Evolutionary conservation across 2,797 vertebrate species (phyloP), one percentile per base, ranked within the genome.

Genomic region (Sorex maritimensis): DNA sequence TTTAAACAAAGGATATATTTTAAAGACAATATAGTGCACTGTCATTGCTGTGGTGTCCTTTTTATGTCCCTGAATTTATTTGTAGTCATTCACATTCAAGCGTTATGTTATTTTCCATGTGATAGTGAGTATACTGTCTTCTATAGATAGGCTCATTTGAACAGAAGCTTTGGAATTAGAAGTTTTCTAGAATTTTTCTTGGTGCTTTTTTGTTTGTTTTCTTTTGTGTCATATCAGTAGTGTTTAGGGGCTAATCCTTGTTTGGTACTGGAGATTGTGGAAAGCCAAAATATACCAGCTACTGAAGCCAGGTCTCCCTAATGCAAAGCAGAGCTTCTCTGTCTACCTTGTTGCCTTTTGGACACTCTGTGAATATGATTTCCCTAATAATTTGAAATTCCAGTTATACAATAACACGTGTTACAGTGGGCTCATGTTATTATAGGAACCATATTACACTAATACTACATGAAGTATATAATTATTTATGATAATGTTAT

Each of bases 321-420:
- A 61, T 19, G 21, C 58, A 61, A 61, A 61, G 15, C 21, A 5
- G 58, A 61, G 19, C 49, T 52, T 52, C 49, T 52, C 58, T 61
- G 6, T 61, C 58, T 19, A 21, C 19, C 19, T 61, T 61, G 19
- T 21, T 90, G 68, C 24, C 81, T 86, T 89, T 68, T 34, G 34
- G 86, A 41, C n/a, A 77, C 77, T 94, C 83, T 71, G 24, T 86
- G 38, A 94, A 55, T 75, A 49, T 44, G 68, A 87, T 93, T 86
- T 86, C 28, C 73, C 81, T 78, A 69, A 80, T 79, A 41, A 77
- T 93, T 92, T 86, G 65, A 89, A 95, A 94, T 91, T 74, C 2
- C 49, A 24, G 90, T 91, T 86, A 21, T 92, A 80, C 19, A 61
- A 30, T 28, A 81, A 82, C 44, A 67, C 81, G 71, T 46, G 65